Evolutionary conservation across 2,113 vertebrate species (phyloP).

Genomic region (Calonectris borealis): DNA sequence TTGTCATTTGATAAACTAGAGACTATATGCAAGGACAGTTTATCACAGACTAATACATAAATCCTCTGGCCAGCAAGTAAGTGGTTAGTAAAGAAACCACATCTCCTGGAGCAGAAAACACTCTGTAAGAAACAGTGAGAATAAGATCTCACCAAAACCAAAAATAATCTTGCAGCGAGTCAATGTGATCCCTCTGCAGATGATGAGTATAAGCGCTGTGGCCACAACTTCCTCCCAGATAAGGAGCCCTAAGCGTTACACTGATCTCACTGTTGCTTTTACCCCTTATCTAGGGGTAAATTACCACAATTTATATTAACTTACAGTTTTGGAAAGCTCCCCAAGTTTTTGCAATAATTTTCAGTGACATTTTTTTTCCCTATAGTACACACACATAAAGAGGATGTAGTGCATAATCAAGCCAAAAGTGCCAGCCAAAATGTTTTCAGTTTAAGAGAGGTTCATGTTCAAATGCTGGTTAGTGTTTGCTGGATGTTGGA

Average conservation of each 20-base stretch:
- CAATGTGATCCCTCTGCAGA: neutral
- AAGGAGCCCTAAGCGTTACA: neutral
- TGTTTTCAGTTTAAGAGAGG: neutral
- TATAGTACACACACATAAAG: neutral
- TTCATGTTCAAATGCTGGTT: neutral
- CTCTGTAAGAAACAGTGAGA: neutral
- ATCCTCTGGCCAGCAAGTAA: neutral
- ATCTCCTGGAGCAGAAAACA: neutral
- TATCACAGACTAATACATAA: constrained; percentile 1
- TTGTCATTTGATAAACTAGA: neutral
- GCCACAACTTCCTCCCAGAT: neutral
- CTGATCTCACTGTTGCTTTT: neutral
- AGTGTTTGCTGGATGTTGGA: neutral
- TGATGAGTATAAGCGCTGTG: neutral
- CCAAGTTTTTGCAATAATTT: neutral
- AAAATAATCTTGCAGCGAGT: neutral
- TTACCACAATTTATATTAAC: neutral
- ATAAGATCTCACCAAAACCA: neutral
- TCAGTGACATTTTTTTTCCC: neutral
- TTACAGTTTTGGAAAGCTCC: neutral
- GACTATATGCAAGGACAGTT: constrained; percentile 6
- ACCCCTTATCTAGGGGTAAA: neutral
- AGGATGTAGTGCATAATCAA: neutral
- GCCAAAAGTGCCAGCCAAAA: neutral
- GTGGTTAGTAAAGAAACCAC: neutral